Evolutionary conservation across 1,140 invertebrate species (phyloP).

Genomic region (Augochlora pura): DNA sequence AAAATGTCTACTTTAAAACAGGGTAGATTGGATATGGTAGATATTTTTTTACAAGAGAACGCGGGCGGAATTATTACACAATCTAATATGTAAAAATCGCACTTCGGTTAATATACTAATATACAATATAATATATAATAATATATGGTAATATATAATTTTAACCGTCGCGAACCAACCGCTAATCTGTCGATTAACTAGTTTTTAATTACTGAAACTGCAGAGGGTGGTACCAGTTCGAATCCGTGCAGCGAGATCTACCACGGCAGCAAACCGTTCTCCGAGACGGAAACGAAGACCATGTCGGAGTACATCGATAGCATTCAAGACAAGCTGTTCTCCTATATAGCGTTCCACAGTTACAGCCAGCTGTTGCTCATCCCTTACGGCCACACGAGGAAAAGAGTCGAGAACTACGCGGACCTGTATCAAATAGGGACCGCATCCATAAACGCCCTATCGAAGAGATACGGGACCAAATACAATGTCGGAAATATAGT

Average conservation of each 20-base stretch:
- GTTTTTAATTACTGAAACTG: neutral
- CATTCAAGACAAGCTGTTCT: constrained; percentile 80
- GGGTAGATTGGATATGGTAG: no score
- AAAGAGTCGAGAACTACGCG: constrained; percentile 82
- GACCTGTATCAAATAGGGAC: constrained; percentile 75
- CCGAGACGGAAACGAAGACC: constrained; percentile 86
- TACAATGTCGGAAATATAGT: constrained; percentile 59
- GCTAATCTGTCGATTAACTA: constrained; percentile 17
- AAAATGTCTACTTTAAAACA: no score
- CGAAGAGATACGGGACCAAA: constrained; percentile 51
- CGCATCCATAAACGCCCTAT: constrained; percentile 29
- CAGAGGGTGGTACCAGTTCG: constrained; percentile 83
- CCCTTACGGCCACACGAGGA: constrained; percentile 84
- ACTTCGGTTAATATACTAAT: no score
- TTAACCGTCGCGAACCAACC: no score
- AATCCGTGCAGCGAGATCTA: constrained; percentile 87
- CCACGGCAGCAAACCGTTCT: constrained; percentile 85
- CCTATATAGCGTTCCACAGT: constrained; percentile 88
- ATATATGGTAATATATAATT: no score
- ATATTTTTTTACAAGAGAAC: no score
- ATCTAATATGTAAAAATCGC: no score
- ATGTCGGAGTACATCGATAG: constrained; percentile 81
- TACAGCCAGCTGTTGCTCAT: constrained; percentile 86
- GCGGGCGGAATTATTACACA: no score
- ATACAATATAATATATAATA: no score